Percentiles rank a stretch among this genome's conserved stretches.
phyloP scores from a whole-genome alignment of 2,888 invertebrate genomes.

The Andrena praecox region DNA sequence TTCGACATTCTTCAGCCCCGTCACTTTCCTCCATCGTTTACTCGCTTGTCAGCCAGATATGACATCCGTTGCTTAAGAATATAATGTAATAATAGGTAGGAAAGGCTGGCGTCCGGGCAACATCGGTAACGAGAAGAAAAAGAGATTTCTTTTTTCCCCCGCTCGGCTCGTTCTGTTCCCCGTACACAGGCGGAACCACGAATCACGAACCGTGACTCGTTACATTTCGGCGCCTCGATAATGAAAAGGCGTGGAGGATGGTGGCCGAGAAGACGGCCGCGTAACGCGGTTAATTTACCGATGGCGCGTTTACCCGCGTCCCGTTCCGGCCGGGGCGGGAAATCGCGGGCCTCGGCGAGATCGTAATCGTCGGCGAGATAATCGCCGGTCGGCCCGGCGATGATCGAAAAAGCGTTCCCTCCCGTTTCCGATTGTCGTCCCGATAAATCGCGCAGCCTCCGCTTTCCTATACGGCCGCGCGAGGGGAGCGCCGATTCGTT shows the following conservation, averaged over 20 bases:
- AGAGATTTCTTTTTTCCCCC: background rate
- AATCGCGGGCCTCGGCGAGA: background rate
- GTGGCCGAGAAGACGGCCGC: background rate
- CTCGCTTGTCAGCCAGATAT: background rate
- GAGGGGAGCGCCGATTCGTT: background rate
- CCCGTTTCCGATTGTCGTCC: conserved; percentile 28
- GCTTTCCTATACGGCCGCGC: background rate
- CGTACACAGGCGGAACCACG: background rate
- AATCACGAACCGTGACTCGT: conserved; percentile 59
- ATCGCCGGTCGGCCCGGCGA: no score
- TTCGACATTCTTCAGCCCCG: background rate
- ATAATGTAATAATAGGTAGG: conserved; percentile 3
- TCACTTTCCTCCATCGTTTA: background rate
- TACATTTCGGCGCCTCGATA: conserved; percentile 66
- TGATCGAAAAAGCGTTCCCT: no score
- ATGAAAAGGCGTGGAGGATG: conserved; percentile 64
- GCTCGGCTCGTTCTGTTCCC: background rate
- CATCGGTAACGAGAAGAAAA: background rate
- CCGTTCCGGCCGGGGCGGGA: conserved; percentile 14
- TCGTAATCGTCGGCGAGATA: background rate
- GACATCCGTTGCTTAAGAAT: background rate
- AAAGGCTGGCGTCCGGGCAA: background rate
- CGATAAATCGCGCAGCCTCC: conserved; percentile 25
- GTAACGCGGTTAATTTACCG: conserved; percentile 21
- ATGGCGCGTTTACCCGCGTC: background rate